Evolutionary conservation across 2,888 invertebrate species (phyloP).

Genomic region (Aphodius sticticus): DNA sequence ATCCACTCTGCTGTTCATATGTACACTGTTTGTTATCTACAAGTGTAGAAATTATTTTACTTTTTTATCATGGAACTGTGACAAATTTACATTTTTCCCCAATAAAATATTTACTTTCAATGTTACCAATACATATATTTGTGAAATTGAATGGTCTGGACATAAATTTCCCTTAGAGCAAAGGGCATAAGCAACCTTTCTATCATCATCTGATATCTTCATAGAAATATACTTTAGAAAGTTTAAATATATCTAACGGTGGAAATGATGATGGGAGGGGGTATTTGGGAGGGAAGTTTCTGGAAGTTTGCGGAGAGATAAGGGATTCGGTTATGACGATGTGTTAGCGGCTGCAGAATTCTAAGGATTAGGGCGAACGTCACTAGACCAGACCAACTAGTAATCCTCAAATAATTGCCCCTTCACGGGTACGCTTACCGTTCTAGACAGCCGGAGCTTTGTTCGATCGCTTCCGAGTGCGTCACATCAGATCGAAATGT

Average conservation of each 20-base stretch:
- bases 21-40: neutral
- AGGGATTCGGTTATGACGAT: neutral
- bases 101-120: too few species aligned
- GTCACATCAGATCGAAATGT: neutral
- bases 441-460: neutral
- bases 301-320: neutral
- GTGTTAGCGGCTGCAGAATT: neutral
- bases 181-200: too few species aligned
- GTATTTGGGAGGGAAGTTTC: neutral
- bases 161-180: too few species aligned
- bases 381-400: neutral
- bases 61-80: too few species aligned
- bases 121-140: too few species aligned
- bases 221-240: too few species aligned
- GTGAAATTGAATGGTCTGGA: too few species aligned
- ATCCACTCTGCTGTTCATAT: neutral
- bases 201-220: too few species aligned
- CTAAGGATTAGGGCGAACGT: neutral
- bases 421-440: neutral
- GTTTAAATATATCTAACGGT: too few species aligned
- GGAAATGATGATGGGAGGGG: neutral
- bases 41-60: too few species aligned
- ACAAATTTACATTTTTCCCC: too few species aligned
- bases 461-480: neutral
- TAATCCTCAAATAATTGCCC: conserved; percentile 4